A percentile compares a stretch with the other conserved stretches of the same genome.
phyloP scores from a whole-genome alignment of 1,140 invertebrate species.

The Probaryconus sp. region DNA sequence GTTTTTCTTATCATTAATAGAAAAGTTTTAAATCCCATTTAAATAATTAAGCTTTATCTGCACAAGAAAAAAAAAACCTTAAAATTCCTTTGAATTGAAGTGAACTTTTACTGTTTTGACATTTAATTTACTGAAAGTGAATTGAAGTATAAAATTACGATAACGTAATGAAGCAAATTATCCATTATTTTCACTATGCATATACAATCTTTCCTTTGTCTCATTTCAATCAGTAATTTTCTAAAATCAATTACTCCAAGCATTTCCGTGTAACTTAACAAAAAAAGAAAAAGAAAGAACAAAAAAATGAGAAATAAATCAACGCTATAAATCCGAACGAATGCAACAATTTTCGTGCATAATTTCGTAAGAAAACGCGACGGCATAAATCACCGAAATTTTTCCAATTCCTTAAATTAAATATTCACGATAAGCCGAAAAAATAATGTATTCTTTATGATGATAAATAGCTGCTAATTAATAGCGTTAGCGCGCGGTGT shows the following conservation, averaged over 20 bases:
- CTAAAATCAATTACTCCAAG: constrained; percentile 30
- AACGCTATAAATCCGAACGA: constrained; percentile 17
- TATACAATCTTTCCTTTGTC: constrained; percentile 7
- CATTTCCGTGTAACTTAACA: constrained; percentile 25
- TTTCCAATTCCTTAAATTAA: constrained; percentile 32
- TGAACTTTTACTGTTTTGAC: too few relatives aligned
- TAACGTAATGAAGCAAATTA: constrained; percentile 25
- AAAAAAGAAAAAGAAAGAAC: constrained; percentile 14
- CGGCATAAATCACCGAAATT: constrained; percentile 31
- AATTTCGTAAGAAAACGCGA: constrained; percentile 25
- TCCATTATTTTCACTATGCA: constrained; percentile 20
- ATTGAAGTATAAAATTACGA: constrained; percentile 41
- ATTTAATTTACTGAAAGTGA: constrained; percentile 14
- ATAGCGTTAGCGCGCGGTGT: constrained; percentile 24
- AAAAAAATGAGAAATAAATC: too few relatives aligned
- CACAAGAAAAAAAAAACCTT: too few relatives aligned
- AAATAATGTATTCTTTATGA: constrained; percentile 46
- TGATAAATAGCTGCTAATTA: constrained; percentile 48
- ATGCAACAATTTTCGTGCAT: constrained; percentile 26
- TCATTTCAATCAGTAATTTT: constrained; percentile 35
- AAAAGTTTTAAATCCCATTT: too few relatives aligned
- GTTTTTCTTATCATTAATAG: too few relatives aligned
- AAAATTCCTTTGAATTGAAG: too few relatives aligned
- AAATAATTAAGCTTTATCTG: too few relatives aligned
- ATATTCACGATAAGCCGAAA: constrained; percentile 17